These are phyloP conservation scores for Melipona beecheii DNA, from an alignment of 2,888 invertebrate genomes.

Conservation along the genomic window DNA sequence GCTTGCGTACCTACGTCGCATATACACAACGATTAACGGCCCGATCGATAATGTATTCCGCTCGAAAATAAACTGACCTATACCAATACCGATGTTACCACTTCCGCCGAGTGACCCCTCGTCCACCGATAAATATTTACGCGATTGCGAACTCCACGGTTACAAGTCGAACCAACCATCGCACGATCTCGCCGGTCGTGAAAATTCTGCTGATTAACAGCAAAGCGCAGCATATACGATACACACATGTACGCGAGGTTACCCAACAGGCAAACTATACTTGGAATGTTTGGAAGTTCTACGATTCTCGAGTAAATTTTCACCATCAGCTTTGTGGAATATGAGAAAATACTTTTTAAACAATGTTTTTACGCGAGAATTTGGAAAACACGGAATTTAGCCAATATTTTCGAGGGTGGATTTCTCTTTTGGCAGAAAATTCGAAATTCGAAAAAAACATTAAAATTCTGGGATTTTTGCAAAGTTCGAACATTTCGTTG, in stretches of 20 bases:
- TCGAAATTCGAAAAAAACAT: no score
- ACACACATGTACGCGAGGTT: background rate
- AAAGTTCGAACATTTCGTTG: no score
- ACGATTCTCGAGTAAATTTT: background rate
- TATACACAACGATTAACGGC: constrained; percentile 58
- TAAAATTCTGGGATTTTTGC: no score
- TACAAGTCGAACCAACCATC: constrained; percentile 21
- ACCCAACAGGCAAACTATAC: background rate
- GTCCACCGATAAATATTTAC: constrained; percentile 78
- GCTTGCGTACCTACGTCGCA: constrained; percentile 14
- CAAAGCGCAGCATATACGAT: background rate
- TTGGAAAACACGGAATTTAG: no score
- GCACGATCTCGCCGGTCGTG: constrained; percentile 11
- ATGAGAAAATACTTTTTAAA: no score
- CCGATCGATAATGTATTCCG: constrained; percentile 73
- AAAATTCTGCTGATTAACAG: constrained; percentile 11
- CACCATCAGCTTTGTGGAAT: background rate
- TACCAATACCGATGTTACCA: constrained; percentile 78
- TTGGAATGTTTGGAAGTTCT: background rate
- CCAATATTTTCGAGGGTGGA: no score
- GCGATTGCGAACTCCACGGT: constrained; percentile 50
- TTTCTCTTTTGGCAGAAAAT: no score
- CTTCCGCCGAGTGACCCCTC: constrained; percentile 80
- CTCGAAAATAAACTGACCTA: constrained; percentile 79
- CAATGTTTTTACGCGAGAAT: no score